Conservation (phyloP, 1,140 invertebrate genomes). For the Heliconius melpomene region DNA sequence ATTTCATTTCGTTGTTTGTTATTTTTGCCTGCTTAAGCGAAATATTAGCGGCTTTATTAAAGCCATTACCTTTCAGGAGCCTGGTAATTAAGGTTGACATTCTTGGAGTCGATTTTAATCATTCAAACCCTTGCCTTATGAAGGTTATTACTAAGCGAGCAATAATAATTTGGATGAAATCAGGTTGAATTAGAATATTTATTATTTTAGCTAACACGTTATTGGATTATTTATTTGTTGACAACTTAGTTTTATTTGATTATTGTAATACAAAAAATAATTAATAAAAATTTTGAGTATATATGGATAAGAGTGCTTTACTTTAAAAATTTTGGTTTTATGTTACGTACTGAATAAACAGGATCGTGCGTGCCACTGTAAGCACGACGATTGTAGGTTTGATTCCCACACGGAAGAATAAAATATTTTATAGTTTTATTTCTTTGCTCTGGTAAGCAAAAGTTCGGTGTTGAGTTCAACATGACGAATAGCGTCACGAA, state of each 20-base stretch:
- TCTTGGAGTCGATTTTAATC: constrained; percentile 14
- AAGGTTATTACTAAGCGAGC: neutral
- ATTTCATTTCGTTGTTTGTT: constrained; percentile 2
- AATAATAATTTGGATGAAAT: neutral
- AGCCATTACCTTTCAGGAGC: constrained; percentile 10
- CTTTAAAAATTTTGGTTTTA: no score
- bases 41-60: constrained; percentile 14
- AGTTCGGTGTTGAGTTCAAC: no score
- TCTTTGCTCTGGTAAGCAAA: no score
- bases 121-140: neutral
- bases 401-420: no score
- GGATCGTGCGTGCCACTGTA: no score
- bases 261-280: neutral
- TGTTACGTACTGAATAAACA: no score
- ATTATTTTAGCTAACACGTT: neutral
- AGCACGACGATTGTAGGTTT: no score
- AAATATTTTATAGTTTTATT: no score
- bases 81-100: constrained; percentile 10
- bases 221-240: neutral
- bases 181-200: neutral
- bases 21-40: constrained; percentile 8
- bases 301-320: no score
- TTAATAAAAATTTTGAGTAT: no score
- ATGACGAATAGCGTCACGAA: no score
- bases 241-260: neutral